Conservation (phyloP, 2,888 invertebrate genomes). For the Machimus atricapillus region DNA sequence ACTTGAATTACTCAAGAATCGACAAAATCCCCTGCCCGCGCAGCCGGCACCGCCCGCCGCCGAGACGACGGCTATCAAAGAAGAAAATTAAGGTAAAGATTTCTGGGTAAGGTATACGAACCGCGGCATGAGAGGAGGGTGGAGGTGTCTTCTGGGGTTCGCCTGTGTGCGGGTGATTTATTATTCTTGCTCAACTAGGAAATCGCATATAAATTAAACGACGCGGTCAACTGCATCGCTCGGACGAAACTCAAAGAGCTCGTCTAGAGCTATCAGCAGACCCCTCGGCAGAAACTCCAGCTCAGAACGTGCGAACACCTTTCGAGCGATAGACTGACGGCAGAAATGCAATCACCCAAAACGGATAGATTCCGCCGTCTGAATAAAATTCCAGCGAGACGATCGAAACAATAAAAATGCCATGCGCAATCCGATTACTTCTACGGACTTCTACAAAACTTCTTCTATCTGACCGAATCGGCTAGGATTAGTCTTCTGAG, state of each 20-base stretch:
- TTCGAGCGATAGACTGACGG: not conserved
- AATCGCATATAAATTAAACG: not conserved
- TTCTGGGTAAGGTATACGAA: not conserved
- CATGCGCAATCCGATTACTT: not conserved
- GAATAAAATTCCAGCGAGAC: not conserved
- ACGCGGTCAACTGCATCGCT: not conserved
- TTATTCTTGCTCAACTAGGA: not conserved
- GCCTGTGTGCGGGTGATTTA: not conserved
- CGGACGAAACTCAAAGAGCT: not conserved
- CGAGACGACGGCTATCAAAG: not conserved
- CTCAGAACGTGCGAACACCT: not conserved
- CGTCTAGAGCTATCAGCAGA: not conserved
- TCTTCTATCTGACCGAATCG: not conserved
- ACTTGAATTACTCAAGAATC: conserved; percentile 30
- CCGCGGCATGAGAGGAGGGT: not conserved
- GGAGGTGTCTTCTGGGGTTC: not conserved
- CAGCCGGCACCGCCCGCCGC: not conserved
- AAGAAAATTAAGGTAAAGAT: not conserved
- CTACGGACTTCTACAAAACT: not conserved
- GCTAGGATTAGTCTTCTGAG: not conserved
- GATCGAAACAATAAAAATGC: not conserved
- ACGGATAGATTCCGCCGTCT: not conserved
- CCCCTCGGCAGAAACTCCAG: not conserved
- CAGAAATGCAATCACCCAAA: conserved; percentile 2
- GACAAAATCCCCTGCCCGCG: not conserved